These are phyloP conservation scores for Enteromius treurensis DNA, from an alignment of 2,797 vertebrate genomes.

Conservation along the genomic window DNA sequence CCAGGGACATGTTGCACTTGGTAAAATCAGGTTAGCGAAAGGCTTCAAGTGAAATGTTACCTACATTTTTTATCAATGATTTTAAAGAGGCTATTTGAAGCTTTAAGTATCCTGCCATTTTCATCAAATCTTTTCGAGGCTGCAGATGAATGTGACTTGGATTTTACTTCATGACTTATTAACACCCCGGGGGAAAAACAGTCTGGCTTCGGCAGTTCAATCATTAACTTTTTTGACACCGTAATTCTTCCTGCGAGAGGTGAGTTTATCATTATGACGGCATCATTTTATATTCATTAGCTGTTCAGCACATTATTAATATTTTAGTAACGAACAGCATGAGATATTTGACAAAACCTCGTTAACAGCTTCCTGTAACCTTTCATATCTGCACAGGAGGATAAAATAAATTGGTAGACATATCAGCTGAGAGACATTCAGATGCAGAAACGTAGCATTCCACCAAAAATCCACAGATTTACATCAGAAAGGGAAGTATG, in stretches of 20 bases:
- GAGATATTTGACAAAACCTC: background rate
- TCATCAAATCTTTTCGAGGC: background rate
- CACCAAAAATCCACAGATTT: background rate
- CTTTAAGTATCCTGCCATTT: background rate
- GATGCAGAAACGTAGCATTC: background rate
- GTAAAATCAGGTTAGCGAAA: background rate
- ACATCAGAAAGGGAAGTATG: background rate
- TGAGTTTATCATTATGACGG: background rate
- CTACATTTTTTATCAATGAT: background rate
- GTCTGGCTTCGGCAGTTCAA: background rate
- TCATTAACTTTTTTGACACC: background rate
- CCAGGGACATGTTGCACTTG: no score
- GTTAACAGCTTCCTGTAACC: slow-evolving; percentile 7
- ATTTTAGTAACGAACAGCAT: slow-evolving; percentile 28
- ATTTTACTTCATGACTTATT: slow-evolving; percentile 1
- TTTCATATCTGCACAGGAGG: slow-evolving; percentile 4
- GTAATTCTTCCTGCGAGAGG: background rate
- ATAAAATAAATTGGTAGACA: background rate
- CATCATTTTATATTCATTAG: background rate
- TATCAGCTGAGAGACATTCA: background rate
- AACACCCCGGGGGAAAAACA: background rate
- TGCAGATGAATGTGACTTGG: background rate
- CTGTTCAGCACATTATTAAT: slow-evolving; percentile 26
- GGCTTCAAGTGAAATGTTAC: background rate
- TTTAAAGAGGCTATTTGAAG: background rate